phyloP scores from a whole-genome alignment of 1,140 invertebrate species.

The Drosophila pseudoananassae region DNA sequence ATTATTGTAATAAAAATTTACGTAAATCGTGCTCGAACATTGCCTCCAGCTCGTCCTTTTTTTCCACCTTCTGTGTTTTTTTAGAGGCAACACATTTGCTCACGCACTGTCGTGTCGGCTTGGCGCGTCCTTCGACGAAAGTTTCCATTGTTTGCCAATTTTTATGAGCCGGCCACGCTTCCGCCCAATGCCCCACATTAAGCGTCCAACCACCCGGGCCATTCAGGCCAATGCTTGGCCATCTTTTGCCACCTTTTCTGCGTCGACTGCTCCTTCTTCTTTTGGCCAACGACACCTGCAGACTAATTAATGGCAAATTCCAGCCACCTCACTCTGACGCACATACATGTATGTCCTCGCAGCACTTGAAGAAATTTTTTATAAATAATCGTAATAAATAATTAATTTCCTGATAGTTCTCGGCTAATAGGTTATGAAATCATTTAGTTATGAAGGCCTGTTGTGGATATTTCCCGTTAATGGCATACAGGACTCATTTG shows the following conservation, averaged over 20 bases:
- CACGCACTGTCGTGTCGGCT: conserved; percentile 61
- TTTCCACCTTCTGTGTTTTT: not conserved
- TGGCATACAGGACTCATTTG: conserved; percentile 15
- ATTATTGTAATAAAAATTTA: conserved; percentile 76
- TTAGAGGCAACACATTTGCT: conserved; percentile 31
- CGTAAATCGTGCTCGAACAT: conserved; percentile 64
- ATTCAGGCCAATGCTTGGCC: conserved; percentile 38
- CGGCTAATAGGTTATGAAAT: conserved; percentile 20
- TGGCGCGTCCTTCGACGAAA: conserved; percentile 57
- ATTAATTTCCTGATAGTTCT: not conserved
- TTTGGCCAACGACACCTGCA: conserved; percentile 57
- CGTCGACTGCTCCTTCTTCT: conserved; percentile 10
- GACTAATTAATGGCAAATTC: conserved; percentile 75
- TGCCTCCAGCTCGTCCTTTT: conserved; percentile 6
- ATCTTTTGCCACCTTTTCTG: conserved; percentile 19
- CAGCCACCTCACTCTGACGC: conserved; percentile 27
- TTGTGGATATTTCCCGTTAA: conserved; percentile 16
- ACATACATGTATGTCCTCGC: conserved; percentile 9
- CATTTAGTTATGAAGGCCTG: conserved; percentile 13
- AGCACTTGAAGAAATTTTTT: not conserved
- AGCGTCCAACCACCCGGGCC: conserved; percentile 9
- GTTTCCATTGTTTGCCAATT: conserved; percentile 77
- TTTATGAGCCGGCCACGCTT: conserved; percentile 62
- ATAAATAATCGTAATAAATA: not conserved
- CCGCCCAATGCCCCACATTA: conserved; percentile 27